Evolutionary conservation across 2,888 invertebrate genomes (phyloP).

Genomic region (Siphonodentalium dalli): DNA sequence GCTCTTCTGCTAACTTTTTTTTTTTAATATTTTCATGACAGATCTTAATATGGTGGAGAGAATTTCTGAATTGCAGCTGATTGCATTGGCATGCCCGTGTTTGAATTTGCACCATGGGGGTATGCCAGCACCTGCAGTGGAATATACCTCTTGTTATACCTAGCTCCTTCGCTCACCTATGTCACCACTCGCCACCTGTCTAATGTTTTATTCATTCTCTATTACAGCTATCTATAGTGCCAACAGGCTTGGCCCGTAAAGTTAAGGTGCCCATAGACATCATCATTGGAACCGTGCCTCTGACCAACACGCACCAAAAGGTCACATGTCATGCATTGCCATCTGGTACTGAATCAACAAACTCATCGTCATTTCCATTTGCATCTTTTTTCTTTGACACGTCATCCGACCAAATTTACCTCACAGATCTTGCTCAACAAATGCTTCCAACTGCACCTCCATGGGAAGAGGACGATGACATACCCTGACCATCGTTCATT

Average conservation of each 20-base stretch:
- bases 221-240: slow-evolving; percentile 54
- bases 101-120: no score
- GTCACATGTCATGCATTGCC: slow-evolving; percentile 53
- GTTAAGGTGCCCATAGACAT: slow-evolving; percentile 56
- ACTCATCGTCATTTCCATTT: slow-evolving; percentile 45
- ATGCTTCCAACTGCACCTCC: slow-evolving; percentile 57
- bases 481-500: slow-evolving; percentile 40
- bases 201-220: no score
- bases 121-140: no score
- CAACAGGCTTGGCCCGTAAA: slow-evolving; percentile 53
- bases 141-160: no score
- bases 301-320: slow-evolving; percentile 39
- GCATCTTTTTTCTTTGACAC: slow-evolving; percentile 45
- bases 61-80: no score
- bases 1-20: no score
- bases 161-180: no score
- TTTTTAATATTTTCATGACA: no score
- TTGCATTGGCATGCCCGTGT: no score
- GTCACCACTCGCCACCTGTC: no score
- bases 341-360: slow-evolving; percentile 40
- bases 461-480: slow-evolving; percentile 57
- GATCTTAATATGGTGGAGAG: no score
- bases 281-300: slow-evolving; percentile 51
- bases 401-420: slow-evolving; percentile 43
- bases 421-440: slow-evolving; percentile 48